A percentile compares a stretch with the other conserved stretches of the same genome.
These are phyloP conservation scores for Bungarus multicinctus DNA, from an alignment of 2,113 vertebrate species.

Conservation along the genomic window DNA sequence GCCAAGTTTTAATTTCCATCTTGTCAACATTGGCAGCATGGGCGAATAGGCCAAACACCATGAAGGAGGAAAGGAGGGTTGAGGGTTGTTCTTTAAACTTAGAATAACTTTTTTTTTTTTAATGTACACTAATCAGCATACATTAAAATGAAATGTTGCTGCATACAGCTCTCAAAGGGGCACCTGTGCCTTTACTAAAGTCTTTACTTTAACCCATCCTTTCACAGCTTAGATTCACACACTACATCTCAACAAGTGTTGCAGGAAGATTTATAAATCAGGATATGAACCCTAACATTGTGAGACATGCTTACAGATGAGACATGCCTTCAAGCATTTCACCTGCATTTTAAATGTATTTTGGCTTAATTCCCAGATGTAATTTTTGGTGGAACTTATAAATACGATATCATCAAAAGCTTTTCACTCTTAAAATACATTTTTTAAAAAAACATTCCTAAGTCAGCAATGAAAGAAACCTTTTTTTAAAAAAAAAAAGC, in stretches of 20 bases:
- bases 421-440: not conserved
- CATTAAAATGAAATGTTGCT: too few species aligned
- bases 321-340: not conserved
- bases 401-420: not conserved
- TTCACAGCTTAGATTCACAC: not conserved
- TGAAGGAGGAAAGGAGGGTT: not conserved
- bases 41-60: not conserved
- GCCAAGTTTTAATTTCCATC: not conserved
- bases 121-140: too few species aligned
- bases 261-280: not conserved
- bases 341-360: not conserved
- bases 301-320: not conserved
- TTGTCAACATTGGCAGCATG: not conserved
- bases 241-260: not conserved
- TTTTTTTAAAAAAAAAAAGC: constrained; percentile 37
- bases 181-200: too few species aligned
- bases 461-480: constrained; percentile 4
- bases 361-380: not conserved
- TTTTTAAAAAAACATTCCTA: not conserved
- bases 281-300: not conserved
- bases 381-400: not conserved
- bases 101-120: too few species aligned
- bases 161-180: too few species aligned
- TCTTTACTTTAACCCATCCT: not conserved
- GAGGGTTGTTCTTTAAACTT: not conserved